phyloP scores from a whole-genome alignment of 2,797 vertebrate species.

The Denticeps clupeoides region DNA sequence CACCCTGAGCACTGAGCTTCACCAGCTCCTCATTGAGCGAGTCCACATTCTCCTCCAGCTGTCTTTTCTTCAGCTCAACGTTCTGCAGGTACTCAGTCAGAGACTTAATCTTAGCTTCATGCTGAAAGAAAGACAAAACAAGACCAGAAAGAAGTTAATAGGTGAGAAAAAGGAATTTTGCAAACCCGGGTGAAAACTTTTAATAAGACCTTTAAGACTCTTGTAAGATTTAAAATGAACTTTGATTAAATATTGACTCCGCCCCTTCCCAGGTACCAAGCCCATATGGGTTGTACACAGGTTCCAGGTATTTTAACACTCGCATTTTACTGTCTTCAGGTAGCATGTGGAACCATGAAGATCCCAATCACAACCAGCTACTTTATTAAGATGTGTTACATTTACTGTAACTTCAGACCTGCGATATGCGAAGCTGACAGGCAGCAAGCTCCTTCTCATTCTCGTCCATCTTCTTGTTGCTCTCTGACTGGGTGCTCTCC shows the following conservation, averaged over 20 bases:
- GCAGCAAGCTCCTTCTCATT: conserved; percentile 75
- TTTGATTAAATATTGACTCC: no score
- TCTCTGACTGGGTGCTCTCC: conserved; percentile 72
- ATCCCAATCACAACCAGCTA: no score
- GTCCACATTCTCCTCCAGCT: conserved; percentile 85
- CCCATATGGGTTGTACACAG: no score
- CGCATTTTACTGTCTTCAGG: no score
- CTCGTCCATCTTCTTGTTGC: conserved; percentile 69
- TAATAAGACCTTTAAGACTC: no score
- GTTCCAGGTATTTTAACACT: no score
- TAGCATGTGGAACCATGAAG: no score
- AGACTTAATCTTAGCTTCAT: conserved; percentile 80
- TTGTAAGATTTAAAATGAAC: no score
- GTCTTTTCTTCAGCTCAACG: conserved; percentile 82
- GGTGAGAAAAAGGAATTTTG: background rate
- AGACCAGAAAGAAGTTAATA: background rate
- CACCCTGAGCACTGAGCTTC: conserved; percentile 81
- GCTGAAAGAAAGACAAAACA: conserved; percentile 45
- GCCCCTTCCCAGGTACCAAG: no score
- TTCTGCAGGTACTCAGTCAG: conserved; percentile 83
- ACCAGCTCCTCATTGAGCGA: conserved; percentile 80
- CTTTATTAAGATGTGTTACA: no score
- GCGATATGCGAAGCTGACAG: conserved; percentile 82
- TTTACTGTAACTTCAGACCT: conserved; percentile 55
- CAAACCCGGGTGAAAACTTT: no score